Evolutionary conservation across 92 coral and sea anemone genomes (phyloP), one percentile per base, ranked within the genome.

Genomic region (Pocillopora meandrina): DNA sequence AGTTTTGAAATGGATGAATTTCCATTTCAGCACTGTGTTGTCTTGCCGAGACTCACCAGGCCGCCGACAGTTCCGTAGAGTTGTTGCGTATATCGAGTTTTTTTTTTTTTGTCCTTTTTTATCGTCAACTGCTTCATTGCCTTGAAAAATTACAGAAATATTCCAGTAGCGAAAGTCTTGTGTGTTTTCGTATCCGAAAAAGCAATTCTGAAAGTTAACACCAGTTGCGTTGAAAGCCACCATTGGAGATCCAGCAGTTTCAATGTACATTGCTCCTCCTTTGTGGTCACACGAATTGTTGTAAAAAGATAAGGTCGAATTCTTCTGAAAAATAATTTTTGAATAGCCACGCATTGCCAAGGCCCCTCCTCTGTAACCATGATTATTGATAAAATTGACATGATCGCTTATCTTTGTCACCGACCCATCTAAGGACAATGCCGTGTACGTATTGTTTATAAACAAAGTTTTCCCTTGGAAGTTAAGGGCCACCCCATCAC

Each of bases 251-350:
- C 99, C 99, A 19, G 91, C 92, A 60, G 95, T 87, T 55, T 85
- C 78, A 57, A 97, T 92, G 72, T 87, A 95, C 60, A 97, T 78
- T 20, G 97, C 99, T 55, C 99, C 99, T 31, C 99, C 99, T 61
- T 90, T 88, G 71, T 87, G 89, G 11, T 79, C 75, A 26, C 95
- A 90, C 10, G 57, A 64, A 68, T 97, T 97, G 16, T 62, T 63
- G 49, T 74, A 65, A 26, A 97, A 97, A 74, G 34, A 26, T 49
- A 97, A 89, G 13, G 69, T 71, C 2, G 98, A 90, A 19, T 85
- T 36, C 57, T 89, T 84, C 76, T 74, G 18, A 42, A 97, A 82
- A 19, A 66, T 71, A 0, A 94, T 63, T 80, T 86, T 91, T 56
- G 97, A 86, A 66, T 68, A 78, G 47, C 98, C 97, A 79, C 93